These are phyloP conservation scores for Amphiduros pacificus DNA, from an alignment of 2,888 invertebrate genomes.

Conservation along the genomic window DNA sequence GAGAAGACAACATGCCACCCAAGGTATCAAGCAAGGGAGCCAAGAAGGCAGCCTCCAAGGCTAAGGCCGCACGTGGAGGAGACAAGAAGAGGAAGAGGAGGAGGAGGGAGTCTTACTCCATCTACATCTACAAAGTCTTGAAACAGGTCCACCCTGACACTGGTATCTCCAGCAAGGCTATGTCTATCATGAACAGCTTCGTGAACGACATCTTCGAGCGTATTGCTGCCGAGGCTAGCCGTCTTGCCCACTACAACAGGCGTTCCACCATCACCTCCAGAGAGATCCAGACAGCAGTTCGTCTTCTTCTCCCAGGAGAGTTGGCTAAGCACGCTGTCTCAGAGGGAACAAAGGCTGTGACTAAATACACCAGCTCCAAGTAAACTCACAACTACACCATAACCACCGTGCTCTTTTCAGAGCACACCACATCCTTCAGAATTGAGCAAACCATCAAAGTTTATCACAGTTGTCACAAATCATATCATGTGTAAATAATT, in stretches of 20 bases:
- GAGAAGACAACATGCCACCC: conserved; percentile 25
- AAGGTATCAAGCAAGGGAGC: conserved; percentile 34
- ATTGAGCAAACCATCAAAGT: too few species aligned
- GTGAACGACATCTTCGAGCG: conserved; percentile 54
- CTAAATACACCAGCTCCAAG: conserved; percentile 42
- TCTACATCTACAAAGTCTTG: conserved; percentile 47
- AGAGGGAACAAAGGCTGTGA: conserved; percentile 43
- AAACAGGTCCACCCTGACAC: conserved; percentile 53
- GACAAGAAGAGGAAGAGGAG: conserved; percentile 43
- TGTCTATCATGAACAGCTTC: conserved; percentile 38
- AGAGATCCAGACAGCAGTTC: conserved; percentile 73
- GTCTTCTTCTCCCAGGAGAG: conserved; percentile 72
- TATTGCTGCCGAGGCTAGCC: conserved; percentile 45
- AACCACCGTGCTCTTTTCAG: conserved; percentile 10
- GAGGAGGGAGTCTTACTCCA: conserved; percentile 41
- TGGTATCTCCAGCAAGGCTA: conserved; percentile 44
- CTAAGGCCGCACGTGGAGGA: conserved; percentile 32
- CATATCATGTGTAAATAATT: too few species aligned
- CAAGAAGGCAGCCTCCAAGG: conserved; percentile 41
- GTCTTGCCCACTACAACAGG: conserved; percentile 45
- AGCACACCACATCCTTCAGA: too few species aligned
- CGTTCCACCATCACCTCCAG: conserved; percentile 62
- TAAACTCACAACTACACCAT: neutral
- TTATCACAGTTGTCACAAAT: too few species aligned
- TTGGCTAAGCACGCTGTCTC: conserved; percentile 71